A percentile compares a stretch with the other conserved stretches of the same genome.
These are phyloP conservation scores for Pitangus sulphuratus DNA, from an alignment of 2,797 vertebrate genomes.

Conservation along the genomic window DNA sequence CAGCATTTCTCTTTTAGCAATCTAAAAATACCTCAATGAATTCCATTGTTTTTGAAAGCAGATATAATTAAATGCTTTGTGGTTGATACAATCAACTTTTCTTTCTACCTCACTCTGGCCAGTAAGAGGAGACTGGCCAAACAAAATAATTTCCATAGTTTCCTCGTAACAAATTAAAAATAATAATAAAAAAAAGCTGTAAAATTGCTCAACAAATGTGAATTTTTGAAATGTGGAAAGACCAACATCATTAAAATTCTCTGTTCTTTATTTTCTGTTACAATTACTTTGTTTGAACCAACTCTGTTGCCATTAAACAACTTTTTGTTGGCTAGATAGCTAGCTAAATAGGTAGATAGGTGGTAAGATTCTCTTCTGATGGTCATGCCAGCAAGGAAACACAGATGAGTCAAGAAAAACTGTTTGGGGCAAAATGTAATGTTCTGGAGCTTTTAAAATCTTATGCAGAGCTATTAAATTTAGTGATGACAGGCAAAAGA, in stretches of 20 bases:
- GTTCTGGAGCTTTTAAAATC: rapidly evolving
- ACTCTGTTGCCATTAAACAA: background rate
- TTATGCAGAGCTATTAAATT: background rate
- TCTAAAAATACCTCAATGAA: background rate
- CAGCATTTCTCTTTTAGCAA: background rate
- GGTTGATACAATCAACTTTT: background rate
- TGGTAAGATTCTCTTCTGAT: background rate
- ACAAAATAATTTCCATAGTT: background rate
- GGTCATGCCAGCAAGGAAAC: background rate
- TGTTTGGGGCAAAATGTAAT: background rate
- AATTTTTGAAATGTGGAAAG: background rate
- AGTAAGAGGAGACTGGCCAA: background rate
- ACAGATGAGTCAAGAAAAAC: background rate
- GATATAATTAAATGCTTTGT: background rate
- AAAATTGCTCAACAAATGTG: background rate
- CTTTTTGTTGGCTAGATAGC: background rate
- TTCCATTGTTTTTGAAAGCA: background rate
- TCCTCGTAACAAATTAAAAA: background rate
- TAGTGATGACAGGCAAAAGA: background rate
- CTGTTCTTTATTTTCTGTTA: background rate
- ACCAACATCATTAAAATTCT: background rate
- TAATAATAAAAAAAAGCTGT: background rate
- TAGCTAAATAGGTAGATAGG: background rate
- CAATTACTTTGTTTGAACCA: background rate
- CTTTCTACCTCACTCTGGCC: background rate